These are phyloP conservation scores for Labeo calbasu DNA, from an alignment of 2,797 vertebrate species.

Conservation along the genomic window DNA sequence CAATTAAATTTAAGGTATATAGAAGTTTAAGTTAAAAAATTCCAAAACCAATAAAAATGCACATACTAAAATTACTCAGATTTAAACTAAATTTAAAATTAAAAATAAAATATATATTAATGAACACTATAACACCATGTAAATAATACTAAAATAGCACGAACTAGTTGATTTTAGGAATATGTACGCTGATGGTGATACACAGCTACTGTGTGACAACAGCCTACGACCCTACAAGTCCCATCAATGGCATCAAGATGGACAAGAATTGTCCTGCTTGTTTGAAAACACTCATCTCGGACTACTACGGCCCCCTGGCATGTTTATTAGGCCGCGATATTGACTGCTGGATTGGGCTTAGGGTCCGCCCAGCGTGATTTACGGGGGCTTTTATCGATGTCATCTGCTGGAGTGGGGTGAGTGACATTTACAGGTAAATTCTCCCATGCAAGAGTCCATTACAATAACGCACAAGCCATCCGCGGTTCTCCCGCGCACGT, in stretches of 20 bases:
- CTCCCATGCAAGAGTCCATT: slow-evolving; percentile 58
- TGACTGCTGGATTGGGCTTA: slow-evolving; percentile 54
- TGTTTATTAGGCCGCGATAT: slow-evolving; percentile 63
- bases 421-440: slow-evolving; percentile 70
- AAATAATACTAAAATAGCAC: not conserved
- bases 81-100: not conserved
- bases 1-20: too few species aligned
- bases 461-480: slow-evolving; percentile 59
- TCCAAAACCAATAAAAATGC: not conserved
- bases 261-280: slow-evolving; percentile 30
- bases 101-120: not conserved
- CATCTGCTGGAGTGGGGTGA: slow-evolving; percentile 65
- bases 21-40: not conserved
- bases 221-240: not conserved
- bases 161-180: not conserved
- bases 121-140: not conserved
- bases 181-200: not conserved
- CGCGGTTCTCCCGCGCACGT: slow-evolving; percentile 1
- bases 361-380: slow-evolving; percentile 58
- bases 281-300: slow-evolving; percentile 42
- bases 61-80: not conserved
- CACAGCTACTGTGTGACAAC: not conserved
- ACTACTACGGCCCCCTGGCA: slow-evolving; percentile 44
- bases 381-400: slow-evolving; percentile 66
- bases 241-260: not conserved